phyloP scores from a whole-genome alignment of 35 echinoderm and acorn worm genomes.

The Apostichopus californicus region DNA sequence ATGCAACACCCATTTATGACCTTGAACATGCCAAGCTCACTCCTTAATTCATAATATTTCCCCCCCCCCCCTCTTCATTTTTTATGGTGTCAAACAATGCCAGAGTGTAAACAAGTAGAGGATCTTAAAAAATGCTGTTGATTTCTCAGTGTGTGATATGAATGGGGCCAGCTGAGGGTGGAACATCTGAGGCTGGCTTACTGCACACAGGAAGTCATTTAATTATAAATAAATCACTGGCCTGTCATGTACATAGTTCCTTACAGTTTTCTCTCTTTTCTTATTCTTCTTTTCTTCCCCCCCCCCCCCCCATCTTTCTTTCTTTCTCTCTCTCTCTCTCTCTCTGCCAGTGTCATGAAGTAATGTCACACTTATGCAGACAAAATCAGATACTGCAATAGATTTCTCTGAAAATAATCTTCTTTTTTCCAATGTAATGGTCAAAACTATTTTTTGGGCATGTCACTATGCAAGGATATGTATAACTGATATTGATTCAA shows the following conservation, averaged over 20 bases:
- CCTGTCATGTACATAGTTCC: slow-evolving; percentile 13
- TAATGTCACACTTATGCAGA: no score
- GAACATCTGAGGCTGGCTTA: neutral
- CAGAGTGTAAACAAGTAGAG: slow-evolving; percentile 29
- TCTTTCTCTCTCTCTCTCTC: no score
- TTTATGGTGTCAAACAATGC: slow-evolving; percentile 53
- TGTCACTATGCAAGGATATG: no score
- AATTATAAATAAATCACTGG: slow-evolving; percentile 43
- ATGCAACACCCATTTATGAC: slow-evolving; percentile 1
- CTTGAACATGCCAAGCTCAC: slow-evolving; percentile 32
- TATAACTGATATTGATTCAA: no score
- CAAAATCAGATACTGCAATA: no score
- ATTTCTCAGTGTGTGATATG: slow-evolving; percentile 46
- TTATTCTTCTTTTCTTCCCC: neutral
- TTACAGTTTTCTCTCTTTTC: neutral
- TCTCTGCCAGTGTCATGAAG: neutral
- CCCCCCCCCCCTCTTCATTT: slow-evolving; percentile 24
- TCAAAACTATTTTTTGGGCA: no score
- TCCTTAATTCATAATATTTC: slow-evolving; percentile 33
- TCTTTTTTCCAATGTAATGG: no score
- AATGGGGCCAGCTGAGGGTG: slow-evolving; percentile 16
- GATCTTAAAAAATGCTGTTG: slow-evolving; percentile 55
- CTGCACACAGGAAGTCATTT: slow-evolving; percentile 23
- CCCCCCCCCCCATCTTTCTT: neutral
- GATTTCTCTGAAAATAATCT: no score